These are phyloP conservation scores for Scylla paramamosain DNA, from an alignment of 1,140 invertebrate species.

Conservation along the genomic window DNA sequence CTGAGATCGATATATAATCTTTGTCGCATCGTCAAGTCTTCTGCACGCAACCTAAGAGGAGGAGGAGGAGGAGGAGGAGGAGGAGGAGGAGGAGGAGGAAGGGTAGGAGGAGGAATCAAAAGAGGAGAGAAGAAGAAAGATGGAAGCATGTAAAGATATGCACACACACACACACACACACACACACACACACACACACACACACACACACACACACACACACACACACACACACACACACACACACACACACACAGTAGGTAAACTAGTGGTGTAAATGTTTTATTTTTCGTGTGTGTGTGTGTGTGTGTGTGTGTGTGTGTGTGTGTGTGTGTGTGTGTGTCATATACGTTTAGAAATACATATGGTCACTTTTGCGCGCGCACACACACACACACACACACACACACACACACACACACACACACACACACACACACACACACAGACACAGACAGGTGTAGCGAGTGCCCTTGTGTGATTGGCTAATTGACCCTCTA, in stretches of 20 bases:
- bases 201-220: not conserved
- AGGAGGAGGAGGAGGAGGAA: constrained; percentile 7
- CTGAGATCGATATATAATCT: not conserved
- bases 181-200: constrained; percentile 18
- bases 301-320: too few relatives aligned
- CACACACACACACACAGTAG: not conserved
- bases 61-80: constrained; percentile 6
- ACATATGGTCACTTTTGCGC: not conserved
- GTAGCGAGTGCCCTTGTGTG: too few relatives aligned
- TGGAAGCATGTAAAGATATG: not conserved
- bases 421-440: constrained; percentile 3
- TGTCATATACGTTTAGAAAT: not conserved
- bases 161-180: not conserved
- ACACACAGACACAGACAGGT: not conserved
- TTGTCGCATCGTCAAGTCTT: not conserved
- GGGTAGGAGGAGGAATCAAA: not conserved
- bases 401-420: constrained; percentile 3
- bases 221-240: constrained; percentile 2
- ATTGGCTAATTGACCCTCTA: too few relatives aligned
- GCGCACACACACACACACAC: not conserved
- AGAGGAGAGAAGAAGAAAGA: not conserved
- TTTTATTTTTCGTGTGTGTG: too few relatives aligned
- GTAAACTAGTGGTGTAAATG: too few relatives aligned
- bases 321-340: too few relatives aligned
- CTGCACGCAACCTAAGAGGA: not conserved